phyloP scores from a whole-genome alignment of 2,888 invertebrate genomes.

The Scaptomyza reducta region DNA sequence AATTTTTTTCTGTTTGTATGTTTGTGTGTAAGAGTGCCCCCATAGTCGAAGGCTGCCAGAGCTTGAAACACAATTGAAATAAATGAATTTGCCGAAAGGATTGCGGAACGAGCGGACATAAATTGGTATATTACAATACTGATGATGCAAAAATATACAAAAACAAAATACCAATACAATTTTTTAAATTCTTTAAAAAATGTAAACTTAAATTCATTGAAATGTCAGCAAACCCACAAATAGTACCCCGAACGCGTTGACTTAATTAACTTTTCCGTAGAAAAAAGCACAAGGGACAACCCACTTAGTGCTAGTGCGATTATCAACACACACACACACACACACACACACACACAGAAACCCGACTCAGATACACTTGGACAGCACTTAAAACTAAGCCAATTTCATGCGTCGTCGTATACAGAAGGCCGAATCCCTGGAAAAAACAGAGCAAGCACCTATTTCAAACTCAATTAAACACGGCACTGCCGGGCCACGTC shows the following conservation, averaged over 20 bases:
- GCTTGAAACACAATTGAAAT: conserved; percentile 74
- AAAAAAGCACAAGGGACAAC: conserved; percentile 37
- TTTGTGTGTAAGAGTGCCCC: not conserved
- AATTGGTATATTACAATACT: conserved; percentile 53
- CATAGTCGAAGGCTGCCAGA: conserved; percentile 24
- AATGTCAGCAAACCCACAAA: conserved; percentile 14
- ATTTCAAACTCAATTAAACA: conserved; percentile 80
- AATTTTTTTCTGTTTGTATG: conserved; percentile 13
- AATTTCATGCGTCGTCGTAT: conserved; percentile 67
- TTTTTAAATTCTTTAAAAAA: conserved; percentile 27
- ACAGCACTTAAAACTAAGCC: conserved; percentile 64
- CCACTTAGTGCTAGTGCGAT: conserved; percentile 10
- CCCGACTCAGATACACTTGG: conserved; percentile 8
- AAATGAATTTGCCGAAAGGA: conserved; percentile 76
- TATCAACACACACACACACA: conserved; percentile 12
- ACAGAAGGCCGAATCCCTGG: conserved; percentile 12
- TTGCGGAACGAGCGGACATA: conserved; percentile 56
- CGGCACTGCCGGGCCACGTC: conserved; percentile 39
- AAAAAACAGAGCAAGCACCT: conserved; percentile 57
- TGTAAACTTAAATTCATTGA: conserved; percentile 40
- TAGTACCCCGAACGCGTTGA: conserved; percentile 14
- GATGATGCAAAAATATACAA: not conserved
- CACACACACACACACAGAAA: conserved; percentile 3
- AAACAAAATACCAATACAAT: conserved; percentile 5
- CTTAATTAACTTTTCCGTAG: conserved; percentile 39